Conservation (phyloP, 2,113 vertebrate genomes). For the Apodemus speciosus region DNA sequence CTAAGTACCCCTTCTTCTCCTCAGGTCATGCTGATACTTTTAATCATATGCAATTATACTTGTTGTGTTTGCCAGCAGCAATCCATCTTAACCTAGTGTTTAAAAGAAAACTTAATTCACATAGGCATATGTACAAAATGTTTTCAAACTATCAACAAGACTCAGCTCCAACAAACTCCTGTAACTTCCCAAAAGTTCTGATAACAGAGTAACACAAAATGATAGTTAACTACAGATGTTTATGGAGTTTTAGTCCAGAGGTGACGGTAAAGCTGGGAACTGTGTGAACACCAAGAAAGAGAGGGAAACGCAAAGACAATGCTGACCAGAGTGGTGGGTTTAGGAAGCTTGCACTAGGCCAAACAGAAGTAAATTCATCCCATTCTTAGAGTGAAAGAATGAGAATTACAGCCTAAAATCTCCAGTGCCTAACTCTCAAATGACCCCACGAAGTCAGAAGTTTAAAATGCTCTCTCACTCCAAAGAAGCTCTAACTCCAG, state of each 20-base stretch:
- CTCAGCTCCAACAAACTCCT: constrained; percentile 44
- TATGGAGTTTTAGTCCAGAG: constrained; percentile 27
- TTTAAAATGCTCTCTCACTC: no score
- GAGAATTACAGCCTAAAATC: no score
- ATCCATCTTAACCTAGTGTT: constrained; percentile 51
- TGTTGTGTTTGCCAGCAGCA: constrained; percentile 49
- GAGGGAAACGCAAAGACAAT: background rate
- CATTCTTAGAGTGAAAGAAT: no score
- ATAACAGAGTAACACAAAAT: constrained; percentile 34
- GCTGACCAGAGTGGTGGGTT: background rate
- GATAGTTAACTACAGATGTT: background rate
- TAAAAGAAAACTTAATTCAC: constrained; percentile 38
- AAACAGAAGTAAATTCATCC: constrained; percentile 13
- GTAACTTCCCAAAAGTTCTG: constrained; percentile 32
- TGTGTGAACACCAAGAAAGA: background rate
- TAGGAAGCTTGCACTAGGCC: background rate
- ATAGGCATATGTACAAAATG: background rate
- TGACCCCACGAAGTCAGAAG: no score
- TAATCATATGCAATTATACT: constrained; percentile 42
- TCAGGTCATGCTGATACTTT: constrained; percentile 34
- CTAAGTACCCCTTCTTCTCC: constrained; percentile 17
- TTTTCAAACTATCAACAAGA: constrained; percentile 42
- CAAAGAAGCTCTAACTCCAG: no score
- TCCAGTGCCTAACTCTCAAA: no score
- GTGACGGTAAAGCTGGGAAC: constrained; percentile 15